phyloP scores from a whole-genome alignment of 1,140 invertebrate species.

The Drosophila repleta region DNA sequence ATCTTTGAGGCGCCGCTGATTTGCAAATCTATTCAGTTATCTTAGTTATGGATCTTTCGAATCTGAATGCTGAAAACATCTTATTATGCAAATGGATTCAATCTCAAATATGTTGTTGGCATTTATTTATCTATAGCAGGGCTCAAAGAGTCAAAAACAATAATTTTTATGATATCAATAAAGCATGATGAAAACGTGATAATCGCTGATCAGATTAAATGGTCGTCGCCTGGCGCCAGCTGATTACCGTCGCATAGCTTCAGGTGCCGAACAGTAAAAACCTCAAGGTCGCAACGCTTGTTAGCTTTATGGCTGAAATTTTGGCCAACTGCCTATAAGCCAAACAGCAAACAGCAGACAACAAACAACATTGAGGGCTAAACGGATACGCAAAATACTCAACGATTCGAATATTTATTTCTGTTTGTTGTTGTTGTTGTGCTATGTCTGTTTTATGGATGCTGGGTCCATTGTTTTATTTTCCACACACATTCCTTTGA shows the following conservation, averaged over 20 bases:
- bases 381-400: slow-evolving; percentile 55
- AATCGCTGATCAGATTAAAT: slow-evolving; percentile 81
- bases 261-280: slow-evolving; percentile 75
- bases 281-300: slow-evolving; percentile 75
- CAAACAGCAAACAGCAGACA: slow-evolving; percentile 9
- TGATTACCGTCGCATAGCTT: slow-evolving; percentile 73
- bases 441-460: slow-evolving; percentile 30
- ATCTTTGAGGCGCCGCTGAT: slow-evolving; percentile 59
- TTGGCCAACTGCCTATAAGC: slow-evolving; percentile 31
- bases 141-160: slow-evolving; percentile 64
- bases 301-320: slow-evolving; percentile 77
- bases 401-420: slow-evolving; percentile 67
- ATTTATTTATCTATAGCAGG: slow-evolving; percentile 53
- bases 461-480: slow-evolving; percentile 57
- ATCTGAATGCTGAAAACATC: slow-evolving; percentile 53
- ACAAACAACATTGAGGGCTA: slow-evolving; percentile 37
- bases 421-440: slow-evolving; percentile 30
- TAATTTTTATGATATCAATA: slow-evolving; percentile 82
- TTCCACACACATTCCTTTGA: slow-evolving; percentile 40
- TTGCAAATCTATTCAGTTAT: slow-evolving; percentile 70
- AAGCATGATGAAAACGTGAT: slow-evolving; percentile 82
- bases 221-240: slow-evolving; percentile 72
- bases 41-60: slow-evolving; percentile 69
- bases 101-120: slow-evolving; percentile 61
- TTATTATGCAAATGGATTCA: slow-evolving; percentile 76